Percentiles rank a stretch among this genome's conserved stretches.
These are phyloP conservation scores for Chlorops oryzae DNA, from an alignment of 1,140 invertebrate species.

Conservation along the genomic window DNA sequence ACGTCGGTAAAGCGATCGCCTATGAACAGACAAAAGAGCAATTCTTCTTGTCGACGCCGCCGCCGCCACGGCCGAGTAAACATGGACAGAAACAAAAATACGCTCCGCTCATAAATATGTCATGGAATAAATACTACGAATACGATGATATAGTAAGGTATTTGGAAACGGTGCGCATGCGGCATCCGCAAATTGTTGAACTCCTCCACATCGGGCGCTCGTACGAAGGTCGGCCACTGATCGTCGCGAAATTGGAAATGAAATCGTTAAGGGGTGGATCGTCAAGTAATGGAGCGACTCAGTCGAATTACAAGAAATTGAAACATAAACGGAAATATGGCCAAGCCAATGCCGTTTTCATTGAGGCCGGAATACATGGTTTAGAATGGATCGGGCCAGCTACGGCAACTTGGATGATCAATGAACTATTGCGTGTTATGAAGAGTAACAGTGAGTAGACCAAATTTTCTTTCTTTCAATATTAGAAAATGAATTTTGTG, in stretches of 20 bases:
- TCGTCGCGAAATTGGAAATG: constrained; percentile 45
- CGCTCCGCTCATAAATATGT: constrained; percentile 49
- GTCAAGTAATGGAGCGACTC: constrained; percentile 14
- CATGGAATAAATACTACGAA: constrained; percentile 66
- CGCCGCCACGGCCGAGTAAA: constrained; percentile 15
- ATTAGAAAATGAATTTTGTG: background rate
- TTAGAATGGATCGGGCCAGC: constrained; percentile 82
- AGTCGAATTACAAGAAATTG: constrained; percentile 30
- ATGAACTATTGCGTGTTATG: constrained; percentile 63
- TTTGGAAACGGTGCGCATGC: constrained; percentile 60
- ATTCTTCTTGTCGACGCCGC: constrained; percentile 25
- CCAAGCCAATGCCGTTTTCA: constrained; percentile 54
- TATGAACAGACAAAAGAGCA: constrained; percentile 50
- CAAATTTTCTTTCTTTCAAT: too few species aligned
- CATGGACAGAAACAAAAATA: constrained; percentile 3
- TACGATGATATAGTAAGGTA: constrained; percentile 61
- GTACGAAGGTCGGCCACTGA: constrained; percentile 64
- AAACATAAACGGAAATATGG: constrained; percentile 32
- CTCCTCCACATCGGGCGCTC: constrained; percentile 64
- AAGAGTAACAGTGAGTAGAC: constrained; percentile 51
- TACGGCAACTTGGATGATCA: constrained; percentile 70
- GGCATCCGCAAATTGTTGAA: constrained; percentile 58
- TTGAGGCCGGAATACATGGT: constrained; percentile 69
- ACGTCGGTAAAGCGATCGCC: constrained; percentile 63
- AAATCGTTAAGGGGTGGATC: constrained; percentile 22